A percentile compares a stretch with the other conserved stretches of the same genome.
phyloP scores from a whole-genome alignment of 2,888 invertebrate genomes.

The Chaetogeoica ovagalla region DNA sequence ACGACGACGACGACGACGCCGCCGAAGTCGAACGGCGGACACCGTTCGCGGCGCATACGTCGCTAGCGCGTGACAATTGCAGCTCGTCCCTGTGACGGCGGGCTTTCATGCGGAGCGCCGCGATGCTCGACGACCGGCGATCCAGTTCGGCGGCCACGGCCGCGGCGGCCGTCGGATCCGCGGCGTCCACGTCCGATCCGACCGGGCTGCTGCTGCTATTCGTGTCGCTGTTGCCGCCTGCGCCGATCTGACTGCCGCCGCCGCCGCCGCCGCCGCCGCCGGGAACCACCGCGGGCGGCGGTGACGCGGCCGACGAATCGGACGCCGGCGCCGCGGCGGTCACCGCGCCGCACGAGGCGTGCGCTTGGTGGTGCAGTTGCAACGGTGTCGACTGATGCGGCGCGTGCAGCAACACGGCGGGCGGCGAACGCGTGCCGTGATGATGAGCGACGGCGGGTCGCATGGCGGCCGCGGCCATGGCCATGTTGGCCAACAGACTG shows the following conservation, averaged over 20 bases:
- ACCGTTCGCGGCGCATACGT: conserved; percentile 62
- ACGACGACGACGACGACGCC: conserved; percentile 26
- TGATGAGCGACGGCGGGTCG: conserved; percentile 59
- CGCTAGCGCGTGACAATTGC: conserved; percentile 71
- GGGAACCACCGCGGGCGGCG: conserved; percentile 59
- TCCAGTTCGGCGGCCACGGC: conserved; percentile 57
- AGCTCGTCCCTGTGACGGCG: conserved; percentile 75
- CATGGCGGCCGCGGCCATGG: conserved; percentile 59
- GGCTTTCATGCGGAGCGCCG: conserved; percentile 82
- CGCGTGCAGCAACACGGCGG: conserved; percentile 61
- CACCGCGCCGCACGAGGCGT: too few relatives aligned
- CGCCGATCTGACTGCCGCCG: conserved; percentile 58
- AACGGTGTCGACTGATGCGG: conserved; percentile 56
- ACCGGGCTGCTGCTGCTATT: conserved; percentile 62
- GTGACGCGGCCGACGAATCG: conserved; percentile 59
- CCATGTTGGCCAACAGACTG: conserved; percentile 42
- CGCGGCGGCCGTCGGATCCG: conserved; percentile 44
- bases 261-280: background rate
- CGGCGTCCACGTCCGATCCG: conserved; percentile 59
- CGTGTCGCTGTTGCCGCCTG: conserved; percentile 73
- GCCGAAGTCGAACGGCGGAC: background rate
- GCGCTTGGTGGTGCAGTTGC: background rate
- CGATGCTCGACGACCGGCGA: conserved; percentile 83
- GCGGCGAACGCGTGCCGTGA: conserved; percentile 58
- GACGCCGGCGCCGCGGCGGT: background rate